These are phyloP conservation scores for Equus quagga DNA, from an alignment of 2,113 vertebrate species.

Conservation along the genomic window DNA sequence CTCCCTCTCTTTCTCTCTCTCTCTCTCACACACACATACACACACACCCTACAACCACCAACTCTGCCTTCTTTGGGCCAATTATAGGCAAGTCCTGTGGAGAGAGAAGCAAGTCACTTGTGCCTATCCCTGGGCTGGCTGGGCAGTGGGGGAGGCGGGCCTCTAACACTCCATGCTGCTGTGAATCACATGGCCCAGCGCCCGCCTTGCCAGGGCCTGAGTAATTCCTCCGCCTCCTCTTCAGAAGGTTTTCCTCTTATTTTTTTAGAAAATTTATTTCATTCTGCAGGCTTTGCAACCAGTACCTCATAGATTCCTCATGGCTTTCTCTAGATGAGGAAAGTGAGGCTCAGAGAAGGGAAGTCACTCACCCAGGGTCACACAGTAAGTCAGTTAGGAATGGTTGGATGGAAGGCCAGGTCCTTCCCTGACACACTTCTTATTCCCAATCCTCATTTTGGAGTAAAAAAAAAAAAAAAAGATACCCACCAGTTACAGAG, in stretches of 20 bases:
- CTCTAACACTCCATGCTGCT: constrained; percentile 66
- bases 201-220: constrained; percentile 63
- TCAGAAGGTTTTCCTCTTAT: constrained; percentile 68
- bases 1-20: not conserved
- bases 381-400: constrained; percentile 55
- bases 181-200: constrained; percentile 76
- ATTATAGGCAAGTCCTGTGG: constrained; percentile 57
- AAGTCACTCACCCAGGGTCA: constrained; percentile 42
- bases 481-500: not conserved
- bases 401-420: not conserved
- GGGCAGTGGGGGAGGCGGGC: constrained; percentile 56
- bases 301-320: constrained; percentile 38
- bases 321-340: constrained; percentile 37
- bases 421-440: constrained; percentile 36
- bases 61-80: constrained; percentile 55
- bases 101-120: constrained; percentile 69
- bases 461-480: constrained; percentile 24
- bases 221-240: constrained; percentile 72
- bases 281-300: constrained; percentile 36
- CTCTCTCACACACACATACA: not conserved
- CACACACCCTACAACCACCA: constrained; percentile 48
- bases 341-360: constrained; percentile 60
- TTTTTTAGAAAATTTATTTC: not conserved
- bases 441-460: constrained; percentile 34
- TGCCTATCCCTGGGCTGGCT: constrained; percentile 50